Evolutionary conservation across 2,888 invertebrate genomes (phyloP), one percentile per base, ranked within the genome.

Genomic region (Ochropleura plecta): DNA sequence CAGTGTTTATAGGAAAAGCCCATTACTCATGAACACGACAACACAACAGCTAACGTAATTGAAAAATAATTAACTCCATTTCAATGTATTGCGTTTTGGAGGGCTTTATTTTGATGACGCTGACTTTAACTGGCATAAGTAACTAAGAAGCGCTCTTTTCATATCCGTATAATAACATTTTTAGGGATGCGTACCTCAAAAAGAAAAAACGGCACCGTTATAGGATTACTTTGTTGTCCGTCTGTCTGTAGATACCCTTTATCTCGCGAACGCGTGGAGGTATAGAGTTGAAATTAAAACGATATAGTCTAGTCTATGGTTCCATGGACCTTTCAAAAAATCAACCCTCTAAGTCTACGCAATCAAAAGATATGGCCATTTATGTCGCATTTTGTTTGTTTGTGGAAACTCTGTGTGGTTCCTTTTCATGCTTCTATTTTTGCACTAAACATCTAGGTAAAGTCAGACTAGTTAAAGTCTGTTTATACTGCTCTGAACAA

Each of bases 11-110:
- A 48, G 80, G 81, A 51, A 76, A 81, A 63, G 40, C 69, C 69
- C 59, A 77, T 81, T 66, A 72, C 57, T 81, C 81, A 81, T 57
- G 60, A 55, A 44, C 51, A 40, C 20, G 46, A 69, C 42, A 44
- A 44, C 20, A 44, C 16, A 30, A 30, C 30, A 30, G 40, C 5
- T 20, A 49, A 51, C 59, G n/a, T 69, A 76, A 63, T 40, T 70
- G 49, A 64, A 70, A 53, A 57, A 76, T 53, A 65, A 75, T 59
- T 40, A 67, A 42, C 14, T 18, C 51, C 49, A 64, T 64, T 48
- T 30, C 49, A 51, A 49, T 20, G 42, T n/a, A 53, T 53, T 49
- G 62, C 12, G 7, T 64, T 64, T 42, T 8, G 3, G 16, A 49
- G 49, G 14, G 6, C 5, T 49, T 44, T 14, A 7, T n/a, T 77